Base-by-base conservation (phyloP, 2,113 vertebrate genomes). In the Chloroceryle aenea region DNA sequence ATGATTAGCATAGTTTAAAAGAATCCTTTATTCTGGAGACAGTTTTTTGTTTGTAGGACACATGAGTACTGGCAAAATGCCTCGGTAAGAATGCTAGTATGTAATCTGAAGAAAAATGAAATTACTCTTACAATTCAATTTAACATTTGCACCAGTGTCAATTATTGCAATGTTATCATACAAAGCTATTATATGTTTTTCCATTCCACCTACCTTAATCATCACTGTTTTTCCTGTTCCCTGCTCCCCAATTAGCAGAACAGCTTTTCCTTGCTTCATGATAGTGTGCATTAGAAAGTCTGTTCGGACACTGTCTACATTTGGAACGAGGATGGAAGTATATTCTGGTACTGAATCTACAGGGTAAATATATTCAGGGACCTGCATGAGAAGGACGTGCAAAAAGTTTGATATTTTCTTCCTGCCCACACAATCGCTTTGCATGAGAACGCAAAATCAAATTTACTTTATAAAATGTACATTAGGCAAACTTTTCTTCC, bases 181-280 rank as follows among this genome's bases (percentile, higher is more conserved):
- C 3, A 19, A 82, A 72, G 15, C 67, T 71, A 53, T 20, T 22
- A 53, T 7, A 21, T 3, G 5, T 58, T 66, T 71, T 90, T 68
- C 40, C 63, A 62, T 82, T 94, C 66, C 50, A 90, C 92, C 7
- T 93, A 99, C 98, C 97, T 99, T 99, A 30, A 99, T 98, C 98
- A 98, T 99, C 91, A 99, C 98, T 30, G 98, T 99, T 97, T 99
- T 99, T 91, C 98, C 99, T 47, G 99, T 99, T 73, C 98, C 99
- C 93, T 99, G 98, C 75, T 99, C 98, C 45, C 99, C 99, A 55
- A 98, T 98, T 72, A 99, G 97, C 74, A 99, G 93, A 90, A 99
- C 98, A 9, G 98, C 98, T 96, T 98, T 99, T 66, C 97, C 98
- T 96, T 99, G 99, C 74, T 95, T 98, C 98, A 98, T 97, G 56